Evolutionary conservation across 2,888 invertebrate genomes (phyloP), one percentile per base, ranked within the genome.

Genomic region (Erebia ligea): DNA sequence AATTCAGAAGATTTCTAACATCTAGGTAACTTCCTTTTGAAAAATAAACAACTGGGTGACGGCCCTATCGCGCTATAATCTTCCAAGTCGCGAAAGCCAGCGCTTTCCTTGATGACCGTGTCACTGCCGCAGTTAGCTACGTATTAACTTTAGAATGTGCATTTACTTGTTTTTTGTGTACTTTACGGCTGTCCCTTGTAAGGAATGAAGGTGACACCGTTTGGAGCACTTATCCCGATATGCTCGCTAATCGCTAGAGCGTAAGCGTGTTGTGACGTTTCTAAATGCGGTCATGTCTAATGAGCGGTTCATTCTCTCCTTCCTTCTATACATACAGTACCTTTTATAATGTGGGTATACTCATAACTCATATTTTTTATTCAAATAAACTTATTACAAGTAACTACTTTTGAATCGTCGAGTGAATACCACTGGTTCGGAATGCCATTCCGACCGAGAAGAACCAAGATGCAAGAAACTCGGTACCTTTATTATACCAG

Each of bases 51-150:
- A 58, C 40, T 17, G 34, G 34, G 9, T 40, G 25, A 40, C 19
- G 19, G 10, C 61, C 61, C 42, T 42, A 61, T 17, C 17, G 61
- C 45, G 42, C 57, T 69, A 72, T 66, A 65, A 65, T 68, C 21
- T 42, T 45, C 65, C 21, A 65, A 75, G 78, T 78, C 78, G 84
- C 80, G 85, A 85, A 84, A 85, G 84, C 77, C 63, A 63, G 69
- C 42, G 81, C 84, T 83, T 86, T 84, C 82, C 59, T 70, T 59
- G 56, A 10, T 77, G 76, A 77, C 77, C 76, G 76, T 74, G 77
- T 77, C 76, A 76, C 71, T 69, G 45, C 50, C 40, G 66, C 63
- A 72, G 59, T 73, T 73, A 70, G 66, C 68, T 42, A 57, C 70
- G 61, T 66, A 62, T 57, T 70, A 64, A 70, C 61, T 70, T 65